Conservation (phyloP, 2,888 invertebrate species). For the Nomada hirtipes region DNA sequence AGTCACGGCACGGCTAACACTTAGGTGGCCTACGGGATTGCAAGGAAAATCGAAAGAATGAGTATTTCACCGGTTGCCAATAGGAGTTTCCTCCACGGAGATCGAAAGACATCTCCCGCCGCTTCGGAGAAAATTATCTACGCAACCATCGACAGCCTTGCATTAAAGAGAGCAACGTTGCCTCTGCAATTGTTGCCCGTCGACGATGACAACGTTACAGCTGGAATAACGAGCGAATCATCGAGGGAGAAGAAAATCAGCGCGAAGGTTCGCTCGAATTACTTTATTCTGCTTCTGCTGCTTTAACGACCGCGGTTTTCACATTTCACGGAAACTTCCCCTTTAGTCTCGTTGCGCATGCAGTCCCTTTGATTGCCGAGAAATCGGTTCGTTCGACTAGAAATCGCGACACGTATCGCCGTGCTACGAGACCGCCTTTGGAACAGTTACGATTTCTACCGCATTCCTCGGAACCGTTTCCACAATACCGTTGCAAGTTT, state of each 20-base stretch:
- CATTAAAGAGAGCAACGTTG: conserved; percentile 76
- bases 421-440: neutral
- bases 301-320: neutral
- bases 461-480: conserved; percentile 39
- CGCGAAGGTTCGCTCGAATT: conserved; percentile 23
- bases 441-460: conserved; percentile 48
- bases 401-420: neutral
- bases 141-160: conserved; percentile 80
- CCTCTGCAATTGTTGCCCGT: conserved; percentile 78
- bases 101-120: conserved; percentile 47
- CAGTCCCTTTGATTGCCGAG: neutral
- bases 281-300: neutral
- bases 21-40: neutral
- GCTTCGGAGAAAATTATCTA: conserved; percentile 72
- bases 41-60: conserved; percentile 52
- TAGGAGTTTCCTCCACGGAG: conserved; percentile 75
- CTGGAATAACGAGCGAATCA: neutral
- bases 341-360: neutral
- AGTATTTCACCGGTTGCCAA: conserved; percentile 72
- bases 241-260: conserved; percentile 5
- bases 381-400: neutral
- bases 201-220: conserved; percentile 55
- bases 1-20: neutral
- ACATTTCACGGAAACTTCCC: too few species aligned
- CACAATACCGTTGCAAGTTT: conserved; percentile 39